Base-by-base conservation (phyloP, 2,797 vertebrate genomes). In the Neosilurus hyrtlii region DNA sequence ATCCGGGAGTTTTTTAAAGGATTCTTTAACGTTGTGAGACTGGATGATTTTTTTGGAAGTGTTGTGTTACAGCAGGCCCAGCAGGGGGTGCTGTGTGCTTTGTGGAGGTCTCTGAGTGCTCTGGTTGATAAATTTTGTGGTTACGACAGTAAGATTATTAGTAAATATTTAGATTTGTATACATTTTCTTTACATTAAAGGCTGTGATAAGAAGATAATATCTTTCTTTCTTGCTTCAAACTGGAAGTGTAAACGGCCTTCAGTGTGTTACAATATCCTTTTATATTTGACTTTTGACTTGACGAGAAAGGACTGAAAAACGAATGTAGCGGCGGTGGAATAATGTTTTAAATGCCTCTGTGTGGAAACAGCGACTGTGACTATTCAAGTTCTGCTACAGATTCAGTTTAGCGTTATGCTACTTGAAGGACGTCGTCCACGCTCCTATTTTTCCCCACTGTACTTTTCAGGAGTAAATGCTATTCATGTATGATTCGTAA, bases 401-500 rank as follows among this genome's bases (percentile, higher is more conserved):
- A 76, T 76, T 65, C 49, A 54, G 61, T 82, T 82, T 59, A n/a
- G 22, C 22, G 9, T 77, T 62, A 5, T 62, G 30, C 43, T 76
- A 43, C 56, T 43, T 59, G 72, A 82, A 82, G 72, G 81, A 76
- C 81, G 67, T 37, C 56, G n/a, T 30, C 56, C 35, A 4, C 57
- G 4, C 8, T 1, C 16, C 2, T 9, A 15, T 20, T 20, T 0
- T 5, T 11, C 16, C 54, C 30, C 18, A 24, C 12, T 0, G 1
- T 11, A 16, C 62, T 77, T 77, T 82, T 68, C 35, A 68, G 67
- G n/a, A 26, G 70, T 57, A 63, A 65, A 82, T 72, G 71, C 70
- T 63, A 74, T 63, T 63, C 24, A 82, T 51, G 37, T 43, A 68
- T 59, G 73, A 70, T 77, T 77, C 24, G 68, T 49, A 30, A 61